phyloP scores from a whole-genome alignment of 2,113 vertebrate genomes.

The Ochotona princeps region DNA sequence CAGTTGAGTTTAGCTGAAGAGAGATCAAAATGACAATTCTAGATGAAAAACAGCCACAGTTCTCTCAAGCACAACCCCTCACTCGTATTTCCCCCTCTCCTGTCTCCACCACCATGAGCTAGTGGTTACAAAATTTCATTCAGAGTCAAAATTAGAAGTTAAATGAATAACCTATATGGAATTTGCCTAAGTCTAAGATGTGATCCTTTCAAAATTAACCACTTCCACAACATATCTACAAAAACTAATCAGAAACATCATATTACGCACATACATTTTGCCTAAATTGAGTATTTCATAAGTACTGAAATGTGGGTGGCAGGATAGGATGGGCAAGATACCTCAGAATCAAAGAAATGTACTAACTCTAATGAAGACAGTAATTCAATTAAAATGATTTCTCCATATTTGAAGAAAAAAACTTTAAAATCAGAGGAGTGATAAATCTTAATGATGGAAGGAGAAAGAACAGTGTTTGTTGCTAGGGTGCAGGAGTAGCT shows the following conservation, averaged over 20 bases:
- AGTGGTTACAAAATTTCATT: background rate
- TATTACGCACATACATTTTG: background rate
- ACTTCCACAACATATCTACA: slow-evolving; percentile 48
- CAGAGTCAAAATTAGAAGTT: slow-evolving; percentile 59
- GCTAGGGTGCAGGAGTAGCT: background rate
- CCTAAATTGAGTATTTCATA: slow-evolving; percentile 41
- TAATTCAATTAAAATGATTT: slow-evolving; percentile 53
- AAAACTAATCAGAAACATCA: slow-evolving; percentile 13
- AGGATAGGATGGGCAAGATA: background rate
- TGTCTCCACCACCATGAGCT: background rate
- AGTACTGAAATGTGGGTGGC: slow-evolving; percentile 45
- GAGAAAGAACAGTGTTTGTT: background rate
- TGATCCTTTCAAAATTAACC: slow-evolving; percentile 33
- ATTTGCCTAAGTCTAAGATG: slow-evolving; percentile 44
- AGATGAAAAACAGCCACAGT: background rate
- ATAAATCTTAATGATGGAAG: slow-evolving; percentile 5
- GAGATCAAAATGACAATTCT: background rate
- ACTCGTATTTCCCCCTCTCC: background rate
- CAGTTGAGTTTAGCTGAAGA: background rate
- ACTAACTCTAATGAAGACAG: background rate
- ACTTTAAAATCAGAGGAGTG: slow-evolving; percentile 14
- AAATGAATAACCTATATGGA: background rate
- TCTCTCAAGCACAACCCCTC: background rate
- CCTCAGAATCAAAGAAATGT: slow-evolving; percentile 62
- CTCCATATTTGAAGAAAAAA: slow-evolving; percentile 45